phyloP scores from a whole-genome alignment of 2,888 invertebrate species.

The Noctua pronuba region DNA sequence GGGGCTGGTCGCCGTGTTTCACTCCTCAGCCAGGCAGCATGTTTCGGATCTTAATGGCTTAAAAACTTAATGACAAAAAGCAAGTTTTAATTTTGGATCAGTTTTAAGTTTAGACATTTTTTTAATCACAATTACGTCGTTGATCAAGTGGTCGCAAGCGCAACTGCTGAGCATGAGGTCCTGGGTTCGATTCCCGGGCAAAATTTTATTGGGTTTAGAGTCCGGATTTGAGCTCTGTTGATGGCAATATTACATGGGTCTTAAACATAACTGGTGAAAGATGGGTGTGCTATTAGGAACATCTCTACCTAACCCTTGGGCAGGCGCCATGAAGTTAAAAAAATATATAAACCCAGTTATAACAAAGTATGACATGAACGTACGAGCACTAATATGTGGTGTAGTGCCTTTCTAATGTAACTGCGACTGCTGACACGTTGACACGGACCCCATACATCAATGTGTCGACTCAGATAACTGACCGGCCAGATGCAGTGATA shows the following conservation, averaged over 20 bases:
- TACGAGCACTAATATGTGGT: neutral
- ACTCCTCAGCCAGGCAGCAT: neutral
- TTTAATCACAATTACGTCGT: neutral
- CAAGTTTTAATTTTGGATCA: neutral
- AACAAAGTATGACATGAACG: neutral
- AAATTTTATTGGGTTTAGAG: neutral
- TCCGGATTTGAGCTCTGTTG: neutral
- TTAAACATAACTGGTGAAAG: neutral
- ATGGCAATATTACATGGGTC: neutral
- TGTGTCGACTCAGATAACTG: conserved; percentile 5
- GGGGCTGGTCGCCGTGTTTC: neutral
- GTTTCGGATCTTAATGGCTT: neutral
- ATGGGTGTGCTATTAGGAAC: neutral
- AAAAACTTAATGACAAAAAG: neutral
- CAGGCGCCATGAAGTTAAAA: neutral
- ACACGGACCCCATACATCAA: conserved; percentile 6
- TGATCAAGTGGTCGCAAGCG: neutral
- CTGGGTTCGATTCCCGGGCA: neutral
- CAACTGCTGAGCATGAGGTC: neutral
- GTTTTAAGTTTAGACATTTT: neutral
- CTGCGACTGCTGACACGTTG: neutral
- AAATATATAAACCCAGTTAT: neutral
- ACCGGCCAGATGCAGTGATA: conserved; percentile 3
- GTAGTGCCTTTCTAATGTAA: conserved; percentile 15
- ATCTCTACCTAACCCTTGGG: neutral